phyloP scores from a whole-genome alignment of 2,888 invertebrate species.

The Eupithecia dodoneata region DNA sequence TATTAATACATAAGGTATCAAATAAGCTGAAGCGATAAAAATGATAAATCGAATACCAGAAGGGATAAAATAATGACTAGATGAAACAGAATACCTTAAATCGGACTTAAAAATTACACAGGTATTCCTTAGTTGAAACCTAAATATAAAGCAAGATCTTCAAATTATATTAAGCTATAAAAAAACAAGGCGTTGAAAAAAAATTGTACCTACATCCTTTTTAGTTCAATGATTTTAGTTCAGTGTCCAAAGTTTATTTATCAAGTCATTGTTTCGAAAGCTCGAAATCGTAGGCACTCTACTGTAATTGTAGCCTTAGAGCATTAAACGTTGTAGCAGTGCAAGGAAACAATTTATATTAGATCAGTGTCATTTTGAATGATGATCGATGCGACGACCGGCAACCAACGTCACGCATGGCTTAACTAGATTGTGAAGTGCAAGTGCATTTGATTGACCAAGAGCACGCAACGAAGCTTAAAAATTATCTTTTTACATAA shows the following conservation, averaged over 20 bases:
- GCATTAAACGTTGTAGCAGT: background rate
- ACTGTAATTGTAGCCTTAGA: background rate
- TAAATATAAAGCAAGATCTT: background rate
- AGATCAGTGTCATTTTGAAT: constrained; percentile 3
- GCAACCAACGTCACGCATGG: constrained; percentile 14
- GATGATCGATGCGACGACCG: constrained; percentile 10
- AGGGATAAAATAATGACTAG: background rate
- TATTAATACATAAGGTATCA: background rate
- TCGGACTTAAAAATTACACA: background rate
- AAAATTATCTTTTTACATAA: background rate
- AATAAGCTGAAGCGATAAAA: background rate
- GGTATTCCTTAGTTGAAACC: background rate
- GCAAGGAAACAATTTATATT: constrained; percentile 3
- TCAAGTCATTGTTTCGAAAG: background rate
- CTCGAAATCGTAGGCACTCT: background rate
- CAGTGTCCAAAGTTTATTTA: background rate
- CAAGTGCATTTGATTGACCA: constrained; percentile 14
- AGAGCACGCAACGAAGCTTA: constrained; percentile 20
- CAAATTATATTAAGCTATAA: background rate
- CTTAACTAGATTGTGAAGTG: constrained; percentile 18
- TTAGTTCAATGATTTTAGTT: background rate
- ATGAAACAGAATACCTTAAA: background rate
- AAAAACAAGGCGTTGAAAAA: background rate
- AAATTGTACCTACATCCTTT: background rate
- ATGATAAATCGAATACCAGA: no score